These are phyloP conservation scores for Gymnosoma rotundatum DNA, from an alignment of 2,888 invertebrate genomes.

Conservation along the genomic window DNA sequence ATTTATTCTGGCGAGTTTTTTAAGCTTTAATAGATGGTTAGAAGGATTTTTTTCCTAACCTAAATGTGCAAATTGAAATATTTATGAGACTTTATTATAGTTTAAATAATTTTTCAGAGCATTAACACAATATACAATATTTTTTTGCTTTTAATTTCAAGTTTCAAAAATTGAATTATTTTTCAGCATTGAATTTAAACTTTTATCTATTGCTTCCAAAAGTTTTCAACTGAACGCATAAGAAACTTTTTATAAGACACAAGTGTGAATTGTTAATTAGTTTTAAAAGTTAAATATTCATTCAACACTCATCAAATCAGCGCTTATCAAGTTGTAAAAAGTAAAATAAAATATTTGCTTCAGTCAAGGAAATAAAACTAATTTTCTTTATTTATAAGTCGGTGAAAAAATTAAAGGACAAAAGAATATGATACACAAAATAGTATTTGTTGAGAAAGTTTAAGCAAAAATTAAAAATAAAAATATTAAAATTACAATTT, in stretches of 20 bases:
- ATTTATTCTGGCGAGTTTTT: slow-evolving; percentile 12
- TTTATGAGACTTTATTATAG: too few relatives aligned
- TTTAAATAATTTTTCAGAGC: not conserved
- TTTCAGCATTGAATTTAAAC: too few relatives aligned
- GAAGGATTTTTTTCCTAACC: too few relatives aligned
- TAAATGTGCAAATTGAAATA: not conserved
- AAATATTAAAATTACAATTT: too few relatives aligned
- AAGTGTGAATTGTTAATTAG: slow-evolving; percentile 30
- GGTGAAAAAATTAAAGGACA: not conserved
- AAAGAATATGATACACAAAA: not conserved
- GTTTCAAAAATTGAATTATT: not conserved
- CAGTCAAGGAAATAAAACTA: not conserved
- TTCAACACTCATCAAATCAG: not conserved
- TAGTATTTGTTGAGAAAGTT: too few relatives aligned
- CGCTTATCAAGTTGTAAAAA: not conserved
- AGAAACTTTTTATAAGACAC: slow-evolving; percentile 37
- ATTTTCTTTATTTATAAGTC: not conserved
- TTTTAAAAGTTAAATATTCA: slow-evolving; percentile 14
- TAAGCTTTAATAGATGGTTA: too few relatives aligned
- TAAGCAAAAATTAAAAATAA: too few relatives aligned
- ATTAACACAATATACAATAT: not conserved
- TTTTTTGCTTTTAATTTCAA: not conserved
- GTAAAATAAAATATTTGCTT: not conserved
- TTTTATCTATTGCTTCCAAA: not conserved
- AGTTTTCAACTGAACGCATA: not conserved